Base-by-base conservation (phyloP, 2,888 invertebrate genomes). In the Monopis laevigella region DNA sequence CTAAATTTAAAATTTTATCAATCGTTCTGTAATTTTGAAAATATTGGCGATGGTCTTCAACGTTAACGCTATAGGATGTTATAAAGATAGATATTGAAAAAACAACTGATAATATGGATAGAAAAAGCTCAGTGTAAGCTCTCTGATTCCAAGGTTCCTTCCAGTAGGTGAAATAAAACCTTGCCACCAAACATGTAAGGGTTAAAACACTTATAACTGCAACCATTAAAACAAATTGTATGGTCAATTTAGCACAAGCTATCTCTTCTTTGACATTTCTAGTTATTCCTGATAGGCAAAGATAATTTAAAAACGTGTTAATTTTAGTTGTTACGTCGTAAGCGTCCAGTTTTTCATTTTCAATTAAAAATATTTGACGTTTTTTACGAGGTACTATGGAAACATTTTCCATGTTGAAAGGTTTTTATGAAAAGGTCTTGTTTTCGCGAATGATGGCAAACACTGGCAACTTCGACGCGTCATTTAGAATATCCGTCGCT, bases 111-210 rank as follows among this genome's bases (percentile, higher is more conserved):
- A 36, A 6, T 7, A 36, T 11, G 10, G 36, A 21, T 8, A 36
- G 12, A 18, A 21, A 36, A 8, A 19, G 13, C 11, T 36, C 36
- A 2, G 21, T 21, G 11, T 36, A 36, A 11, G 36, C 36, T 12
- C 19, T 19, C 5, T 19, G 21, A 18, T 36, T 36, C 36, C 36
- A 36, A 6, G 36, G 36, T 21, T 36, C 8, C 3, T 12, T 36
- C 36, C 36, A 36, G 8, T 36, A 36, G 5, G 21, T 36, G 10
- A 8, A 36, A 11, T 21, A 36, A 21, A 36, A 36, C 21, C 36
- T 36, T 21, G 21, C 11, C 5, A 21, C 21, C 36, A 36, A 19
- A 36, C 36, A 36, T 11, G 21, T n/a, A 6, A 21, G 13, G 2
- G 21, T 36, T n/a, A 36, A 18, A 18, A 36, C 2, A 12, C 13